phyloP scores from a whole-genome alignment of 2,888 invertebrate species.

The Rhaphigaster nebulosa region DNA sequence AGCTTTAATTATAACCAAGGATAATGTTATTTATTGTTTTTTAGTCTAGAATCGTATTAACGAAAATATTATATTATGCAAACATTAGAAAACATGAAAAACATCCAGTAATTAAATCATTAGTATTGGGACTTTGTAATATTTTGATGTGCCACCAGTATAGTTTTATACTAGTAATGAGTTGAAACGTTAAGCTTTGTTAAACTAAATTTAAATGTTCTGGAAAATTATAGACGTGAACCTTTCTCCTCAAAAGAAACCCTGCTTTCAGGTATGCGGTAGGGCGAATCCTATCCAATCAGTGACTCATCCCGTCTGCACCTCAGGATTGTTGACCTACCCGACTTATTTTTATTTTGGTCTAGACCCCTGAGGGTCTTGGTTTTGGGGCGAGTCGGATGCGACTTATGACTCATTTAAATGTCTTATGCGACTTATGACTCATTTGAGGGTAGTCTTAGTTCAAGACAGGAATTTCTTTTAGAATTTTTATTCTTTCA shows the following conservation, averaged over 20 bases:
- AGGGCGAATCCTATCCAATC: background rate
- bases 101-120: no score
- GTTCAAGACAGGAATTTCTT: background rate
- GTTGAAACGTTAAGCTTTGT: no score
- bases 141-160: no score
- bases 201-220: background rate
- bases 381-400: background rate
- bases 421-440: background rate
- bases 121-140: no score
- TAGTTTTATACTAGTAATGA: no score
- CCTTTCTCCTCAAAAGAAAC: background rate
- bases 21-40: no score
- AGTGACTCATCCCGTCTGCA: background rate
- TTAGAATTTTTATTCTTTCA: background rate
- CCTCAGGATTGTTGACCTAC: constrained; percentile 8
- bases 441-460: background rate
- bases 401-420: background rate
- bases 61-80: no score
- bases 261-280: background rate
- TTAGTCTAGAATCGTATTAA: no score
- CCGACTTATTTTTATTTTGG: constrained; percentile 25
- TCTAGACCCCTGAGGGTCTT: background rate
- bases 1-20: no score
- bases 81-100: no score
- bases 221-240: background rate